Evolutionary conservation across 2,888 invertebrate species (phyloP).

Genomic region (Troides oblongomaculatus): DNA sequence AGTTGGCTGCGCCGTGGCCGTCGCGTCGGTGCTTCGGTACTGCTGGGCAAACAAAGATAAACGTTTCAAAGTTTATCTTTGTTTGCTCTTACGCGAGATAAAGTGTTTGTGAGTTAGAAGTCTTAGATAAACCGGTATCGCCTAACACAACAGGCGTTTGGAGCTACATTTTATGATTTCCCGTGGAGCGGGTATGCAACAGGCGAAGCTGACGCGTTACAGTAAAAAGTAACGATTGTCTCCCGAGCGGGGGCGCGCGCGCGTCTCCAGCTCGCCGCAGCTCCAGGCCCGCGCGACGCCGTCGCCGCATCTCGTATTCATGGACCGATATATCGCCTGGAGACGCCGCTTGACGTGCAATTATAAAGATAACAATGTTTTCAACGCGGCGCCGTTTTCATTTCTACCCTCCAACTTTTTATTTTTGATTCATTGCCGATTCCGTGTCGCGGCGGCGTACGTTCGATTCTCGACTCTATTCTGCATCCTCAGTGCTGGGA

Average conservation of each 20-base stretch:
- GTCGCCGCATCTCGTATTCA: slow-evolving; percentile 77
- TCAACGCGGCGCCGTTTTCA: slow-evolving; percentile 74
- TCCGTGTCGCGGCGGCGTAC: slow-evolving; percentile 38
- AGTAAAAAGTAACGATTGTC: neutral
- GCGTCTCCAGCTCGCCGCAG: slow-evolving; percentile 42
- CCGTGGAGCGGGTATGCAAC: no score
- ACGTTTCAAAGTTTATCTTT: slow-evolving; percentile 46
- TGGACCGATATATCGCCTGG: slow-evolving; percentile 75
- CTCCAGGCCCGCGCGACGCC: slow-evolving; percentile 75
- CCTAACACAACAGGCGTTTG: neutral
- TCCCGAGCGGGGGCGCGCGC: no score
- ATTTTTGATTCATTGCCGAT: slow-evolving; percentile 73
- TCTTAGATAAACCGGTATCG: neutral
- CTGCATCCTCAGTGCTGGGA: neutral
- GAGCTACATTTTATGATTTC: no score
- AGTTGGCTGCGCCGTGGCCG: slow-evolving; percentile 20
- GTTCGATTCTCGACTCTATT: neutral
- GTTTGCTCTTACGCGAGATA: neutral
- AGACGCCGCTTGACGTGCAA: slow-evolving; percentile 75
- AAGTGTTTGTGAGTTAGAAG: neutral
- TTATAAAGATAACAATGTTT: slow-evolving; percentile 80
- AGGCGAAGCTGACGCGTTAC: no score
- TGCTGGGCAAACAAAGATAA: no score
- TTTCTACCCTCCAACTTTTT: slow-evolving; percentile 46
- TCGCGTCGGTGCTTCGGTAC: neutral